These are phyloP conservation scores for Hetaerina americana DNA, from an alignment of 1,140 invertebrate genomes.

Conservation along the genomic window DNA sequence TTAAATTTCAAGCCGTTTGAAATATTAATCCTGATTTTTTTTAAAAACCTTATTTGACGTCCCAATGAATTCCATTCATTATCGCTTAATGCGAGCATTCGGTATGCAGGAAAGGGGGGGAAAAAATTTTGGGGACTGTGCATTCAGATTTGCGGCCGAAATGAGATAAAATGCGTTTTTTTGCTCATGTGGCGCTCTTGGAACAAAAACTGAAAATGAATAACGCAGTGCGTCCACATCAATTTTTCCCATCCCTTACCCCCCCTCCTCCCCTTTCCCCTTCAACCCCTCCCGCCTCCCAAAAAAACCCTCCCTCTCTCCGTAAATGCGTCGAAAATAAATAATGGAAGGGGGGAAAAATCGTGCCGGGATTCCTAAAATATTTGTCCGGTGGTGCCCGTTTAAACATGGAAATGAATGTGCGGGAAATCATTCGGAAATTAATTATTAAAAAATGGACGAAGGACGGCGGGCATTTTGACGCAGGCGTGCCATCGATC, in stretches of 20 bases:
- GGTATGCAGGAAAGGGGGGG: background rate
- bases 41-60: too few species aligned
- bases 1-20: too few species aligned
- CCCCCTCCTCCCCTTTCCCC: too few species aligned
- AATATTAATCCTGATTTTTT: too few species aligned
- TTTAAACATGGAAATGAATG: background rate
- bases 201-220: too few species aligned
- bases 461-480: background rate
- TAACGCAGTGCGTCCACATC: background rate
- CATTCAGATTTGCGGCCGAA: background rate
- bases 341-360: background rate
- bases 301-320: too few species aligned
- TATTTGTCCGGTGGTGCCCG: background rate
- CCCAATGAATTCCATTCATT: background rate
- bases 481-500: background rate
- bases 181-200: too few species aligned
- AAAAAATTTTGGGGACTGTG: too few species aligned
- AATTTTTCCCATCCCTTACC: background rate
- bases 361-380: background rate
- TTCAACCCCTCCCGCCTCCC: too few species aligned
- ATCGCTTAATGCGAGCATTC: background rate
- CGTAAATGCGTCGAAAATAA: too few species aligned
- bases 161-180: background rate
- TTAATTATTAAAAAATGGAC: slow-evolving; percentile 1
- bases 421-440: background rate